Conservation (phyloP, 2,797 vertebrate species). For the Catharus ustulatus region DNA sequence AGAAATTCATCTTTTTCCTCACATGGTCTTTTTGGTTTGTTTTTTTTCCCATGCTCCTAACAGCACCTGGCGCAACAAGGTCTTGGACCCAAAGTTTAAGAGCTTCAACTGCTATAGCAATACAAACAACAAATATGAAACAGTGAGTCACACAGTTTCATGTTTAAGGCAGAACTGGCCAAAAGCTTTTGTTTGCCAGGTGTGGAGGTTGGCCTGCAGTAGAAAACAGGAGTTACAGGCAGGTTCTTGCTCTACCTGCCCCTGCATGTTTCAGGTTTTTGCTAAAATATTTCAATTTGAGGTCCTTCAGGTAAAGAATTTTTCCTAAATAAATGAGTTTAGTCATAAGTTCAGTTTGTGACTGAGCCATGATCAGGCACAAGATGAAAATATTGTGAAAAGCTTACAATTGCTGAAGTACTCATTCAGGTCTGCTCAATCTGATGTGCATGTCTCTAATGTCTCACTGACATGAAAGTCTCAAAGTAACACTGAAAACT, state of each 20-base stretch:
- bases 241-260: not conserved
- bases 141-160: not conserved
- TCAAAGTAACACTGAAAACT: not conserved
- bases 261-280: not conserved
- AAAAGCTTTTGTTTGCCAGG: not conserved
- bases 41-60: not conserved
- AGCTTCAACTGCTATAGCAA: conserved; percentile 47
- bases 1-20: not conserved
- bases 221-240: not conserved
- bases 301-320: not conserved
- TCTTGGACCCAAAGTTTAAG: not conserved
- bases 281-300: not conserved
- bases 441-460: not conserved
- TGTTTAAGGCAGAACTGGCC: not conserved
- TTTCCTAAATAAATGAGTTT: not conserved
- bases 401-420: not conserved
- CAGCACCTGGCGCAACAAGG: conserved; percentile 47
- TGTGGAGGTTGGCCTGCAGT: not conserved
- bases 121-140: conserved; percentile 33
- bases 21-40: not conserved
- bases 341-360: not conserved
- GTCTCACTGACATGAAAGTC: not conserved
- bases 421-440: not conserved
- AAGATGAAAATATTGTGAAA: not conserved
- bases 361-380: not conserved